Base-by-base conservation (phyloP, 2,113 vertebrate species). In the Willisornis vidua region DNA sequence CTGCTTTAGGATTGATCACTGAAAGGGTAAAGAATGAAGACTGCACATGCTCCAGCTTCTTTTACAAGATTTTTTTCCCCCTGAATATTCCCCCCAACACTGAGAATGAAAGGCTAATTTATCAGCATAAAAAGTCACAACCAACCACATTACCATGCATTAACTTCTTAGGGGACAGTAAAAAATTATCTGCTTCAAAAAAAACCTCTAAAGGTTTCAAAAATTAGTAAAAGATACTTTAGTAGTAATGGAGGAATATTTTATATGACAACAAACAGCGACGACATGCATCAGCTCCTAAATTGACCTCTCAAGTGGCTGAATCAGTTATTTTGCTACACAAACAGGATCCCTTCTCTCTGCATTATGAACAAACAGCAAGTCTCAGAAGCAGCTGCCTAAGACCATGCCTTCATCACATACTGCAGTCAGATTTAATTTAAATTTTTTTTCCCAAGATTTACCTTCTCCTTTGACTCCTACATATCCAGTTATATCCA, bases 341-440 rank as follows among this genome's bases (percentile, higher is more conserved):
- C n/a, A 58, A 70, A 78, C 8, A 66, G 9, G n/a, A 78, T 24
- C 63, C 8, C 8, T 70, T 58, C 16, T n/a, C 49, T 74, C 31
- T 19, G 22, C 26, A 22, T 28, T 31, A 55, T 3, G 9, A 39
- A 88, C 62, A 71, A 74, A 58, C 0, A 5, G 0, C 8, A 63
- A 54, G 25, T 28, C 57, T 63, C 33, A 51, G n/a, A 75, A 86
- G 23, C 2, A 72, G 62, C 15, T 68, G 58, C 17, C 48, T 24
- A 85, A 86, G 23, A 54, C 37, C n/a, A 58, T 4, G 10, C 14
- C 19, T 54, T 74, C 28, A 73, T 29, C 49, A 57, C 25, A 76
- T 16, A 46, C 16, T 15, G 10, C 14, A 31, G 20, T 37, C 8
- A 25, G 9, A 41, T 62, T 73, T 62, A 52, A 71, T 62, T 43